Conservation (phyloP, 2,888 invertebrate genomes). For the Pocota personata region DNA sequence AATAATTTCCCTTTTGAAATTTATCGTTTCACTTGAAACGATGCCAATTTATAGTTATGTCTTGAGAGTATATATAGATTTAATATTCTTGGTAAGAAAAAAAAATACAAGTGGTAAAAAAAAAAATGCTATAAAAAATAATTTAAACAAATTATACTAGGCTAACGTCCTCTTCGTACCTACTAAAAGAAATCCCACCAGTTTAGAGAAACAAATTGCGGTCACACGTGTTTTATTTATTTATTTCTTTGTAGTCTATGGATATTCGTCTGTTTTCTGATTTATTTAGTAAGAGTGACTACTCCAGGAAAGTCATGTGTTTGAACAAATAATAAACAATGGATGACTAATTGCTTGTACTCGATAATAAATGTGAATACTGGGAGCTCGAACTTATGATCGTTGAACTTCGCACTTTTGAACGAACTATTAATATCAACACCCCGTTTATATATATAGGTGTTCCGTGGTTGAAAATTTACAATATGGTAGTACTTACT, state of each 20-base stretch:
- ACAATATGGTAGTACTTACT: too few relatives aligned
- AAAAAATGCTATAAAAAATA: not conserved
- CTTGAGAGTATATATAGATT: not conserved
- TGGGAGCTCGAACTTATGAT: too few relatives aligned
- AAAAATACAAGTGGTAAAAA: not conserved
- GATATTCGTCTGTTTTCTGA: not conserved
- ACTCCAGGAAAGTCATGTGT: not conserved
- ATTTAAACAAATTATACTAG: not conserved
- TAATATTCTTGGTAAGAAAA: not conserved
- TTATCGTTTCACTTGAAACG: conserved; percentile 32
- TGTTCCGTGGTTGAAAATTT: not conserved
- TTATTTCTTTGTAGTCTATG: not conserved
- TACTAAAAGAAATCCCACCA: not conserved
- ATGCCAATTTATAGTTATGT: conserved; percentile 31
- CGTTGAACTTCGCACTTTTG: too few relatives aligned
- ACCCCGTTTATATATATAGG: too few relatives aligned
- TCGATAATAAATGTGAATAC: too few relatives aligned
- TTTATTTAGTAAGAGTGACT: not conserved
- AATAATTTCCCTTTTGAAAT: conserved; percentile 9
- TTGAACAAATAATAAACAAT: not conserved
- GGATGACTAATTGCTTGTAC: not conserved
- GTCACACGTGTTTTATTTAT: conserved; percentile 29
- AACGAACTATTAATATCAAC: too few relatives aligned
- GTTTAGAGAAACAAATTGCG: not conserved
- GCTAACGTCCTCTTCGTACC: not conserved